A percentile compares a stretch with the other conserved stretches of the same genome.
These are phyloP conservation scores for Tuberolachnus salignus DNA, from an alignment of 2,888 invertebrate species.

Conservation along the genomic window DNA sequence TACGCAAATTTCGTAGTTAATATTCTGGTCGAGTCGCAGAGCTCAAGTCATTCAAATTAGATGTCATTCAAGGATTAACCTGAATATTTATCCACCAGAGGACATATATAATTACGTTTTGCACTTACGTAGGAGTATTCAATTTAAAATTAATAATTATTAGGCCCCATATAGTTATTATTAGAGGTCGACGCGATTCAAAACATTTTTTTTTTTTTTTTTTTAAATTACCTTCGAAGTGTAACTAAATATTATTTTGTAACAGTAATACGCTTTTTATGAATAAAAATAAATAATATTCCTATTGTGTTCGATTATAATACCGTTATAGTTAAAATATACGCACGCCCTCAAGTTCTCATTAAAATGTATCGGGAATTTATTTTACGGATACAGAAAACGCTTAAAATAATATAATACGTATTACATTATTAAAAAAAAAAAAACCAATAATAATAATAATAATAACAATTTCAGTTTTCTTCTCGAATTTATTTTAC, in stretches of 20 bases:
- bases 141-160: constrained; percentile 13
- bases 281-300: no score
- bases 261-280: not conserved
- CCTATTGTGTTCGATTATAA: not conserved
- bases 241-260: not conserved
- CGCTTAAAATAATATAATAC: no score
- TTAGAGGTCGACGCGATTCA: constrained; percentile 32
- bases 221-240: constrained; percentile 30
- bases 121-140: not conserved
- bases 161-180: not conserved
- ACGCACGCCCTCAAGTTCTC: no score
- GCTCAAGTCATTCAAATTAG: constrained; percentile 8
- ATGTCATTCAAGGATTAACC: constrained; percentile 34
- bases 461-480: no score
- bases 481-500: no score
- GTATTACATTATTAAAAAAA: no score
- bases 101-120: constrained; percentile 28
- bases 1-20: not conserved
- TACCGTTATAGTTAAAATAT: no score
- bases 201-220: constrained; percentile 13
- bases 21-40: not conserved
- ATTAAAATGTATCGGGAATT: no score
- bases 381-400: no score
- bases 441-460: no score
- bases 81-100: constrained; percentile 4